Evolutionary conservation across 2,888 invertebrate species (phyloP).

Genomic region (Ectemnius continuus): DNA sequence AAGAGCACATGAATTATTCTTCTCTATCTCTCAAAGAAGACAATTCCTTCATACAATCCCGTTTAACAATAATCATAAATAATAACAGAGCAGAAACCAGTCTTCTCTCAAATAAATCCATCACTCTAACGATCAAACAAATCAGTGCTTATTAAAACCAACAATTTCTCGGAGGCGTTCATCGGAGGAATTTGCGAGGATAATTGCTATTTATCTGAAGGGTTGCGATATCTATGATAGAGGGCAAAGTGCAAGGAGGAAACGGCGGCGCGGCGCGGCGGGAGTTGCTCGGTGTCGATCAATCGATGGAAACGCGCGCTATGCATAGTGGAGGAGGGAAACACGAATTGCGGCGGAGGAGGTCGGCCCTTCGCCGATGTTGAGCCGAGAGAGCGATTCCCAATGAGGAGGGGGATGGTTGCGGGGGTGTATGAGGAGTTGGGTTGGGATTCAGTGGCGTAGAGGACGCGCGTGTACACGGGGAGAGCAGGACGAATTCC

Average conservation of each 20-base stretch:
- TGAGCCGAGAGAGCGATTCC: conserved; percentile 26
- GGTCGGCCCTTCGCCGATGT: too few species aligned
- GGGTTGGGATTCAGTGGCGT: conserved; percentile 20
- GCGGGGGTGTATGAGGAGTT: conserved; percentile 22
- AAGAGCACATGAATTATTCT: too few species aligned
- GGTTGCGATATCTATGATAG: conserved; percentile 13
- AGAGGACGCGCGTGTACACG: conserved; percentile 36
- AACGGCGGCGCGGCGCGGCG: too few species aligned
- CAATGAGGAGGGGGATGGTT: neutral
- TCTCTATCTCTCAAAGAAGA: too few species aligned
- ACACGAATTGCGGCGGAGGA: conserved; percentile 34
- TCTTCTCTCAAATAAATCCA: too few species aligned
- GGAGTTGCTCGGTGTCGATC: conserved; percentile 45
- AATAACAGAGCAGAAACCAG: too few species aligned
- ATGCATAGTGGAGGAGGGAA: conserved; percentile 32
- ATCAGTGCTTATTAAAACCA: too few species aligned
- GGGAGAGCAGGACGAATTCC: conserved; percentile 50
- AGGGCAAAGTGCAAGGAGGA: conserved; percentile 21
- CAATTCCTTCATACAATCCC: too few species aligned
- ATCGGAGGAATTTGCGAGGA: too few species aligned
- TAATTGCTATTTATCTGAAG: conserved; percentile 3
- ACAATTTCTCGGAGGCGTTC: too few species aligned
- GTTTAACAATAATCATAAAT: too few species aligned
- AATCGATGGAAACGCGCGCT: conserved; percentile 45
- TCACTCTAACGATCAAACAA: too few species aligned